Base-by-base conservation (phyloP, 2,888 invertebrate species). In the Melanotus villosus region DNA sequence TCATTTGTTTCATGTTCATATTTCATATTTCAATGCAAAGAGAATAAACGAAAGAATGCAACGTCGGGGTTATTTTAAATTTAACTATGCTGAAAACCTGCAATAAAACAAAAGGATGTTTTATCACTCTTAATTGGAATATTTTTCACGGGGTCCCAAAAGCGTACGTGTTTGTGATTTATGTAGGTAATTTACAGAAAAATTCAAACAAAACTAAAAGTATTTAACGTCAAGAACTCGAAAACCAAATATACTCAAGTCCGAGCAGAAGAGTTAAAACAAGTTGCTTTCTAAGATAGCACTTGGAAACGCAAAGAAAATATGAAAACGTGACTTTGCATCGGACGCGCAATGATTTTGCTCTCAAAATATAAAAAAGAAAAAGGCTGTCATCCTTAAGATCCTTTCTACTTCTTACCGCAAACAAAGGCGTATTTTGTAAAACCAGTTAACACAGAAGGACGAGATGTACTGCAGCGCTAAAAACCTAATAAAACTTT, bases 401-500 rank as follows among this genome's bases (percentile, higher is more conserved):
- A 14, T 34, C 19, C n/a, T n/a, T n/a, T n/a, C n/a, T n/a, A n/a
- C 45, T 65, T 50, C 60, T 36, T 43, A 58, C 16, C 16, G 47
- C 47, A 60, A 60, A 60, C 59, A 60, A 47, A 60, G 59, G 45
- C 59, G 45, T 19, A 32, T 60, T 60, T 62, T 50, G 23, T 60
- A 47, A 47, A 60, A 60, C 45, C 34, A 19, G 58, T 47, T 32
- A 32, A 23, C 16, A n/a, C 56, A 19, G 32, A 36, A 50, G 26
- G 34, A 12, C 52, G 54, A 21, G 43, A n/a, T 50, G 30, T 16
- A 16, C 23, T 16, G 54, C 45, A 19, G 73, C 68, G 75, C 74
- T 78, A 78, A 79, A 80, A 78, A 77, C 77, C 72, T 71, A 78
- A 78, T 76, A 77, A 75, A 76, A 72, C 73, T 60, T 70, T 78